Percentiles rank a stretch among this genome's conserved stretches.
Conservation (phyloP, 2,113 vertebrate genomes). For the Sphyrna mokarran region DNA sequence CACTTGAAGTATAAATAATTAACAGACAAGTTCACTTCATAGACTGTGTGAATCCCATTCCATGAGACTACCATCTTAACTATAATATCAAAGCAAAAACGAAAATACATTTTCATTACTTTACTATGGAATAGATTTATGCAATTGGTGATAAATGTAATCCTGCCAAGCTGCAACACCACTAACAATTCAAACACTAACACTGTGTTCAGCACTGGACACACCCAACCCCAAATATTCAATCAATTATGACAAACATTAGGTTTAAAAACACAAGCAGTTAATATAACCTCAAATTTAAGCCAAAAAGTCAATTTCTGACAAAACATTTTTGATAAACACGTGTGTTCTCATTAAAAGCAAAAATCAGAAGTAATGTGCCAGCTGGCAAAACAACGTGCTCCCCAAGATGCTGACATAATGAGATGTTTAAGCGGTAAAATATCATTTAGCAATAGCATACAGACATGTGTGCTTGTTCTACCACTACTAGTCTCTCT, state of each 20-base stretch:
- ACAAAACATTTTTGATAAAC: not conserved
- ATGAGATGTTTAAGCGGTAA: constrained; percentile 20
- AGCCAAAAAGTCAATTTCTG: not conserved
- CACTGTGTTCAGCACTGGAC: not conserved
- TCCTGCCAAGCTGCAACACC: not conserved
- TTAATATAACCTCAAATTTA: not conserved
- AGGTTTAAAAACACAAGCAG: not conserved
- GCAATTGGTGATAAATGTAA: not conserved
- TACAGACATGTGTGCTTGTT: not conserved
- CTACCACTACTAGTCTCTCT: not conserved
- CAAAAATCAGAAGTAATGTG: not conserved
- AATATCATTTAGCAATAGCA: not conserved
- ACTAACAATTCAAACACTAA: not conserved
- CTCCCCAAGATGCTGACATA: not conserved
- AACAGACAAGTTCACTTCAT: not conserved
- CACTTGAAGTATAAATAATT: not conserved
- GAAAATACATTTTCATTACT: not conserved
- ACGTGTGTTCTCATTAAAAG: not conserved
- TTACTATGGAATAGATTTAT: not conserved
- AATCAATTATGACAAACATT: not conserved
- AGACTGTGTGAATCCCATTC: not conserved
- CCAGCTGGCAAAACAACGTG: constrained; percentile 6
- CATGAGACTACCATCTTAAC: not conserved
- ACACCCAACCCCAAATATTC: not conserved
- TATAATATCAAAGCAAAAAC: not conserved